Percentiles rank a stretch among this genome's conserved stretches.
Conservation (phyloP, 2,888 invertebrate genomes). For the Seira sanloemensis region DNA sequence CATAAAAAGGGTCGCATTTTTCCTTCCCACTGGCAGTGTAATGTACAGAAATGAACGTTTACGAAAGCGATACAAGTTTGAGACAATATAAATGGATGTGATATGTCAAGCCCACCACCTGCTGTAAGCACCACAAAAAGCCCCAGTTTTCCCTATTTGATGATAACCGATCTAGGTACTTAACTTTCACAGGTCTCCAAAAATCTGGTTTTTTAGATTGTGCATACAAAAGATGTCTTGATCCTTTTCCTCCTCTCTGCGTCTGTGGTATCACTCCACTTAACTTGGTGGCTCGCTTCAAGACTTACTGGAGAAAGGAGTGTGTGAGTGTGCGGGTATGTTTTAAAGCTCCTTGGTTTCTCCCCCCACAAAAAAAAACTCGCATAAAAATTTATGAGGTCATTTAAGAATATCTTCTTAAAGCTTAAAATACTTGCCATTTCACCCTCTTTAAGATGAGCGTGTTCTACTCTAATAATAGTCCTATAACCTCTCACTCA, state of each 20-base stretch:
- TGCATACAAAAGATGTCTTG: background rate
- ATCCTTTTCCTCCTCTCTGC: background rate
- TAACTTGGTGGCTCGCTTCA: slow-evolving; percentile 43
- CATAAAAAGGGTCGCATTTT: background rate
- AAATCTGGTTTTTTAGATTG: background rate
- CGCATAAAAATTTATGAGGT: slow-evolving; percentile 74
- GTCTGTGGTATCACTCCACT: slow-evolving; percentile 42
- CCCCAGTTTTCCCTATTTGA: background rate
- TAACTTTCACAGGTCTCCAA: background rate
- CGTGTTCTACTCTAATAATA: slow-evolving; percentile 1
- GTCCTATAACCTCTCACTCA: background rate
- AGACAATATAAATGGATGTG: background rate
- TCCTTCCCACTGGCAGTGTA: background rate
- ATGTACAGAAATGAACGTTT: background rate
- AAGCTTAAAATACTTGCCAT: slow-evolving; percentile 71
- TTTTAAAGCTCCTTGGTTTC: slow-evolving; percentile 60
- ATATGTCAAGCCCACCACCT: background rate
- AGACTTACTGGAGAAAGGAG: background rate
- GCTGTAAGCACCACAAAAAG: background rate
- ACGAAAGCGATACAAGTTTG: background rate
- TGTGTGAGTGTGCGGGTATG: slow-evolving; percentile 11
- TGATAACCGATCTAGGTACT: background rate
- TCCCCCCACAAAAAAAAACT: slow-evolving; percentile 68
- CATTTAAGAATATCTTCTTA: slow-evolving; percentile 73
- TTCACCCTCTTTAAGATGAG: slow-evolving; percentile 57